A percentile compares a stretch with the other conserved stretches of the same genome.
These are phyloP conservation scores for Mercenaria mercenaria DNA, from an alignment of 1,140 invertebrate species.

Conservation along the genomic window DNA sequence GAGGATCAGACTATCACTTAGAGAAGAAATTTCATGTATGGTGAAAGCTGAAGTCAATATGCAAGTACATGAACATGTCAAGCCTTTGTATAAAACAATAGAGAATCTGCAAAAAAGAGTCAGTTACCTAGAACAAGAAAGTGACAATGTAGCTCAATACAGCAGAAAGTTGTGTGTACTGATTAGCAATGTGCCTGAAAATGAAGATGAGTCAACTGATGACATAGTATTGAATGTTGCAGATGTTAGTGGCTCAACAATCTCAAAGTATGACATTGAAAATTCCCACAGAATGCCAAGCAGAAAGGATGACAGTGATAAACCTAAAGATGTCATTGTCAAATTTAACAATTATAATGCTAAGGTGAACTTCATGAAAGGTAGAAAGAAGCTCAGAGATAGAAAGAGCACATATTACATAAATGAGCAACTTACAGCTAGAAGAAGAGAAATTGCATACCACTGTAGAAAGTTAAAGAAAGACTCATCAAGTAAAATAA, in stretches of 20 bases:
- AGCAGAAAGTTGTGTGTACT: neutral
- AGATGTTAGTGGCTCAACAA: neutral
- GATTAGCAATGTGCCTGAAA: neutral
- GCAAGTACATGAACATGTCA: neutral
- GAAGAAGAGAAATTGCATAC: neutral
- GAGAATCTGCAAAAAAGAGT: neutral
- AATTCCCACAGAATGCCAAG: conserved; percentile 22
- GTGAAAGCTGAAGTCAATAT: no score
- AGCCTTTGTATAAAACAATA: neutral
- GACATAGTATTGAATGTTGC: conserved; percentile 1
- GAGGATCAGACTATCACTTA: no score
- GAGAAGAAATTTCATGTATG: no score
- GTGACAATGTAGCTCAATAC: conserved; percentile 15
- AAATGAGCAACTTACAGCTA: conserved; percentile 16
- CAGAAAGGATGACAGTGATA: neutral
- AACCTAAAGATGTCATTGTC: neutral
- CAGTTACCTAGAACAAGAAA: neutral
- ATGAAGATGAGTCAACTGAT: conserved; percentile 9
- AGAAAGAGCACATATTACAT: neutral
- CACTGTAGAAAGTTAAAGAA: conserved; percentile 12
- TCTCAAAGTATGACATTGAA: neutral
- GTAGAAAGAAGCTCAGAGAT: neutral
- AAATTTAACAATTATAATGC: neutral
- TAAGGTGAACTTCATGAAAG: conserved; percentile 8
- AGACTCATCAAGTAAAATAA: neutral